phyloP scores from a whole-genome alignment of 2,888 invertebrate genomes.

The Eristalis arbustorum region DNA sequence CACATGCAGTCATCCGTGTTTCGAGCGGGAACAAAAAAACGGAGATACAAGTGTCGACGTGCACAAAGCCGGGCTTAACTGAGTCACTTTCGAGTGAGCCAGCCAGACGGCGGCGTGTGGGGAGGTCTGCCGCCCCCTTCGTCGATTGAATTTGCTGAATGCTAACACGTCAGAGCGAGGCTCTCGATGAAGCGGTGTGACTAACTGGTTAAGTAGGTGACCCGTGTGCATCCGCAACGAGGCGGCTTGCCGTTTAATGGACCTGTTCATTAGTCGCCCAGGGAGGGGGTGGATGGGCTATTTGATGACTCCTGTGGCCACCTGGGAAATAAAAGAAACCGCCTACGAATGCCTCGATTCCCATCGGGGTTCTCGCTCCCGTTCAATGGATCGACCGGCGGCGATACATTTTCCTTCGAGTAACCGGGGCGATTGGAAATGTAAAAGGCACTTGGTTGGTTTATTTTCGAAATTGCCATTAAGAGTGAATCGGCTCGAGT shows the following conservation, averaged over 20 bases:
- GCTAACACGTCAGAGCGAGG: not conserved
- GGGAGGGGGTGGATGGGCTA: not conserved
- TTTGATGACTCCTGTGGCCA: not conserved
- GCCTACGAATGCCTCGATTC: not conserved
- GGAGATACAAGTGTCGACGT: not conserved
- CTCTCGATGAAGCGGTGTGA: not conserved
- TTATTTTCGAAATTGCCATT: not conserved
- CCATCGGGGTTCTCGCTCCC: not conserved
- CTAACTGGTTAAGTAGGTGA: not conserved
- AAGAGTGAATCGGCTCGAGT: not conserved
- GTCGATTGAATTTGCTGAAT: conserved; percentile 50
- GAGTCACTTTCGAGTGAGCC: conserved; percentile 47
- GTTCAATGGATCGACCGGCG: not conserved
- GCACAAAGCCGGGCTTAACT: conserved; percentile 32
- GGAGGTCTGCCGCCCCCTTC: not conserved
- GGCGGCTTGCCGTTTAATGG: too few species aligned
- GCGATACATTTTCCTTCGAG: not conserved
- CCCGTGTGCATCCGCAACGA: not conserved
- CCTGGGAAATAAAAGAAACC: not conserved
- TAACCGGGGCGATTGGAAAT: not conserved
- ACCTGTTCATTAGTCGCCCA: too few species aligned
- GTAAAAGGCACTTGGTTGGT: not conserved
- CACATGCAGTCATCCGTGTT: conserved; percentile 54
- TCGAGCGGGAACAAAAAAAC: not conserved
- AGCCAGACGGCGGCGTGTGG: too few species aligned